phyloP scores from a whole-genome alignment of 1,140 invertebrate genomes.

The Agrilus planipennis region DNA sequence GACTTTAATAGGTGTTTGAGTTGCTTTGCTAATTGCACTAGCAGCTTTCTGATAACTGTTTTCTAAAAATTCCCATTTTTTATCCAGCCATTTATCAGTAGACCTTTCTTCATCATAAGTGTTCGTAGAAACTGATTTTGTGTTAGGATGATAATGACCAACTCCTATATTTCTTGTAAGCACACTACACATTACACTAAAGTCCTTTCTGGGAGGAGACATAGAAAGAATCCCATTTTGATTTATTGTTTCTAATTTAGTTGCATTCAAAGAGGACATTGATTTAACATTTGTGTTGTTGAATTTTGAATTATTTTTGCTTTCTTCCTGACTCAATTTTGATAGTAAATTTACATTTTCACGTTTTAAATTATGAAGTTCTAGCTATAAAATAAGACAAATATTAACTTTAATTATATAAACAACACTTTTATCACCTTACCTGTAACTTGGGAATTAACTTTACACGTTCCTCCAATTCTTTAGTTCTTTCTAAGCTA shows the following conservation, averaged over 20 bases:
- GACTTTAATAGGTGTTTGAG: too few relatives aligned
- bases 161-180: conserved; percentile 54
- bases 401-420: too few relatives aligned
- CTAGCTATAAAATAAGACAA: too few relatives aligned
- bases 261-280: conserved; percentile 17
- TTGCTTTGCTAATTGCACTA: conserved; percentile 16
- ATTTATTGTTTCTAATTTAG: conserved; percentile 11
- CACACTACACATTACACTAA: conserved; percentile 52
- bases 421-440: conserved; percentile 21
- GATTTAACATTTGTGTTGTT: too few relatives aligned
- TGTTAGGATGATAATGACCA: conserved; percentile 37
- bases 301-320: too few relatives aligned
- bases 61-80: conserved; percentile 26
- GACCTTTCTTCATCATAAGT: conserved; percentile 15
- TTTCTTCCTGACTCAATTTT: too few relatives aligned
- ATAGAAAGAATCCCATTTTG: conserved; percentile 15
- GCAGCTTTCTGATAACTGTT: conserved; percentile 5
- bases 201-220: conserved; percentile 40
- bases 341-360: too few relatives aligned
- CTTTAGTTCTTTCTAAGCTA: conserved; percentile 62
- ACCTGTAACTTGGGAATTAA: conserved; percentile 71
- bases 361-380: too few relatives aligned
- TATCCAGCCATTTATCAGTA: conserved; percentile 28
- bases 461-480: conserved; percentile 77
- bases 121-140: conserved; percentile 30